These are phyloP conservation scores for Formicarius rufipectus DNA, from an alignment of 2,113 vertebrate species.

Conservation along the genomic window DNA sequence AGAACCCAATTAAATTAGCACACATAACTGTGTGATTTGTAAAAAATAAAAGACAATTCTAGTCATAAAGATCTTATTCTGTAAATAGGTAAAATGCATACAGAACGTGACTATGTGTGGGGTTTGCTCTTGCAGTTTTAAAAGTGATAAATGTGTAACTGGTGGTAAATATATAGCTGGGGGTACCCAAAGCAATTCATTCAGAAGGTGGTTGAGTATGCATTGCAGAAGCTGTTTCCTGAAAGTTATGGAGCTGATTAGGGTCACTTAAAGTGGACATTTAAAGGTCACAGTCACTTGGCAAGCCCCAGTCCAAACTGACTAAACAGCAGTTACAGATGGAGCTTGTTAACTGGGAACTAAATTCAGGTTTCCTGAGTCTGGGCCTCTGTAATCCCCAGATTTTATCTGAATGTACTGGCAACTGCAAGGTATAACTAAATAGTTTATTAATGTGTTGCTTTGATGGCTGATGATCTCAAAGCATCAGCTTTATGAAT, in stretches of 20 bases:
- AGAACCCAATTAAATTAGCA: not conserved
- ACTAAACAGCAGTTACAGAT: not conserved
- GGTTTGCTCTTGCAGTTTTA: not conserved
- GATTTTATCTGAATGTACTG: not conserved
- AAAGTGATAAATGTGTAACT: not conserved
- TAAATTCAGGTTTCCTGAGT: not conserved
- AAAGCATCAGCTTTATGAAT: not conserved
- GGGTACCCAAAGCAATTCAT: not conserved
- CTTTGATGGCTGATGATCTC: not conserved
- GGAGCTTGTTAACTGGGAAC: not conserved
- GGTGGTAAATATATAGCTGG: not conserved
- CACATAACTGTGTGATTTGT: not conserved
- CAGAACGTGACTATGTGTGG: not conserved
- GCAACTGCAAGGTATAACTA: not conserved
- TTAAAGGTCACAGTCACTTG: not conserved
- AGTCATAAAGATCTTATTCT: not conserved
- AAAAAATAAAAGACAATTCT: not conserved
- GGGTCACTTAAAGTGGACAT: not conserved
- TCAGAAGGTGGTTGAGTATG: not conserved
- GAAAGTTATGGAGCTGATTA: not conserved
- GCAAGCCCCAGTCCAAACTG: not conserved
- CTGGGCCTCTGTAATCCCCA: not conserved
- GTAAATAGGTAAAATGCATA: not conserved
- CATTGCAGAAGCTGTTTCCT: not conserved
- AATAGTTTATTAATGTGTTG: not conserved